Evolutionary conservation across 2,797 vertebrate genomes (phyloP).

Genomic region (Ceyx erithaca): DNA sequence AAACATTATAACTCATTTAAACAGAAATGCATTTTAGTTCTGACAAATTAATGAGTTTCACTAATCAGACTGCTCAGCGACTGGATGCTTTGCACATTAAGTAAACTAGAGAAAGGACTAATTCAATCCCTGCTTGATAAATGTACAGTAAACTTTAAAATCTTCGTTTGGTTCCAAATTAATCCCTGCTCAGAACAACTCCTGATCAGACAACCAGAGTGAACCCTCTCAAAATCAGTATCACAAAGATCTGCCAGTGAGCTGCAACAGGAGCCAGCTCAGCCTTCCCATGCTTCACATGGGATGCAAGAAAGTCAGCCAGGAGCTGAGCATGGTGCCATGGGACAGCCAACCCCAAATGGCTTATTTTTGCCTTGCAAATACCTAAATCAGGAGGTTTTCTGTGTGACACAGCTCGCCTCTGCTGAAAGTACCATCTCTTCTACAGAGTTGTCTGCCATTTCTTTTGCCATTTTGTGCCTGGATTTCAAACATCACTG

Average conservation of each 20-base stretch:
- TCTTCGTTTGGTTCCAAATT: constrained; percentile 55
- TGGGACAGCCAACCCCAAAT: not conserved
- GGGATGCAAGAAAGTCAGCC: not conserved
- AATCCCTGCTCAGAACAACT: constrained; percentile 54
- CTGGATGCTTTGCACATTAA: constrained; percentile 19
- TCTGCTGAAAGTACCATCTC: not conserved
- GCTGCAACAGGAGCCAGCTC: not conserved
- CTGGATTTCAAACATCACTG: constrained; percentile 22
- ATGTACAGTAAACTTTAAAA: constrained; percentile 64
- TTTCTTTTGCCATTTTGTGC: constrained; percentile 8
- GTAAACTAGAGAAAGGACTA: constrained; percentile 50
- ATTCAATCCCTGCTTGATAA: constrained; percentile 67
- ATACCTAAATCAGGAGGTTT: not conserved
- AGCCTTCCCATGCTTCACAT: not conserved
- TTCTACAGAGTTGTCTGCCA: constrained; percentile 18
- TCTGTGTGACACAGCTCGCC: not conserved
- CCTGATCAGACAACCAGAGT: constrained; percentile 40
- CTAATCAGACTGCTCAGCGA: constrained; percentile 37
- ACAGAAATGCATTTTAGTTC: constrained; percentile 66
- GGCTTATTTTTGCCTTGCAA: not conserved
- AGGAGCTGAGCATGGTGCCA: not conserved
- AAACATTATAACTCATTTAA: constrained; percentile 68
- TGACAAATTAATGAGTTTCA: constrained; percentile 58
- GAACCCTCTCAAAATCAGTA: constrained; percentile 18
- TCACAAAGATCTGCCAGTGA: not conserved